Evolutionary conservation across 1,140 invertebrate genomes (phyloP), one percentile per base, ranked within the genome.

Genomic region (Caenorhabditis elegans): DNA sequence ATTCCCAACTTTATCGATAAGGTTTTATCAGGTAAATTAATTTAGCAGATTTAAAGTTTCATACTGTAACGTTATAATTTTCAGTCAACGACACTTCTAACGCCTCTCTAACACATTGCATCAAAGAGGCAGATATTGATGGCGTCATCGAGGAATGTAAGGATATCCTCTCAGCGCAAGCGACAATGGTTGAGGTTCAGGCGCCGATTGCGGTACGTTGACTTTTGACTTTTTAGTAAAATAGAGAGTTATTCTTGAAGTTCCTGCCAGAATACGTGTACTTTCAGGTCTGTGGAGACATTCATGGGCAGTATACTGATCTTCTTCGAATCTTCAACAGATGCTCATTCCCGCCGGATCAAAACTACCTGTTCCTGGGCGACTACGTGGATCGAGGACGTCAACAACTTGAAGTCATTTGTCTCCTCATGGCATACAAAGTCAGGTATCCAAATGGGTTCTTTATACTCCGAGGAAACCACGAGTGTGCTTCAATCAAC

Each of bases 401-500:
- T 34, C 83, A 84, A 47, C 60, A 76, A 48, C 15, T 83, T 24
- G 83, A 84, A 92, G 76, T 92, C 17, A 92, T 92, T 76, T 92
- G 92, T 87, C 87, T 92, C 15, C 84, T 92, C 17, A 84, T 93
- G 80, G 92, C 92, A 22, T 92, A 92, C 88, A 92, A 93, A 36
- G 49, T 77, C 19, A n/a, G 26, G 0, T 93, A 92, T 87, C 92
- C 92, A 75, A 91, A 92, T 85, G 93, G 92, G 84, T 92, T 92
- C 87, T 93, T 93, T 84, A 89, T 93, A 13, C 88, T 93, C 15
- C 39, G 39, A 5, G 39, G 39, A 43, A 43, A 43, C 15, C 39
- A 43, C 15, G 39, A 43, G 39, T 93, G 92, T 88, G 92, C 92
- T 49, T 92, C 90, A 82, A 92, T 93, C 85, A 93, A 93, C 90